Percentiles rank a stretch among this genome's conserved stretches.
phyloP scores from a whole-genome alignment of 2,797 vertebrate species.

The Prionace glauca region DNA sequence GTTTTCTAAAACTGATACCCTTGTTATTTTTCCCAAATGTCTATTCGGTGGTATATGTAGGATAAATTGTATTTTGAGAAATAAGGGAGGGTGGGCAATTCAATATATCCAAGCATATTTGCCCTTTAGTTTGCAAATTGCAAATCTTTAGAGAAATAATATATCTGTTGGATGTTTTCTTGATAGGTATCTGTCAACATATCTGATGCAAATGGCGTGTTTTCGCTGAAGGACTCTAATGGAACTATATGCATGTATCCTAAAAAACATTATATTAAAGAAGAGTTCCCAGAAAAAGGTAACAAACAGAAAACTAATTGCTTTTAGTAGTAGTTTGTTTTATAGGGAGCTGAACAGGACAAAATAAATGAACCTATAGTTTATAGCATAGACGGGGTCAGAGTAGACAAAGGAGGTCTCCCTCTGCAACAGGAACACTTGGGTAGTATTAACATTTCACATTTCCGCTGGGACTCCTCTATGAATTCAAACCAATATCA shows the following conservation, averaged over 20 bases:
- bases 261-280: not conserved
- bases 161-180: constrained; percentile 24
- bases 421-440: not conserved
- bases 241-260: constrained; percentile 53
- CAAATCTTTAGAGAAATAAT: not conserved
- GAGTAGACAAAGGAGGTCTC: not conserved
- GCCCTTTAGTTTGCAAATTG: not conserved
- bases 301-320: constrained; percentile 31
- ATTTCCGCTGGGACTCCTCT: not conserved
- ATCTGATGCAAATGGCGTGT: constrained; percentile 60
- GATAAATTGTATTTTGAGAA: not conserved
- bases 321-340: constrained; percentile 5
- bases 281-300: constrained; percentile 50
- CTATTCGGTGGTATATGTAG: not conserved
- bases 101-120: not conserved
- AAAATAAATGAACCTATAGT: not conserved
- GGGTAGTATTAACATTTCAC: not conserved
- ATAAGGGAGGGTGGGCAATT: not conserved
- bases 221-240: constrained; percentile 59
- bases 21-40: not conserved
- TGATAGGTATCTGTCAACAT: constrained; percentile 69
- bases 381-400: not conserved
- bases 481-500: not conserved
- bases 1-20: not conserved
- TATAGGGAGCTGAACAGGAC: not conserved